Evolutionary conservation across 1,140 invertebrate genomes (phyloP), one percentile per base, ranked within the genome.

Genomic region (Diabrotica undecimpunctata): DNA sequence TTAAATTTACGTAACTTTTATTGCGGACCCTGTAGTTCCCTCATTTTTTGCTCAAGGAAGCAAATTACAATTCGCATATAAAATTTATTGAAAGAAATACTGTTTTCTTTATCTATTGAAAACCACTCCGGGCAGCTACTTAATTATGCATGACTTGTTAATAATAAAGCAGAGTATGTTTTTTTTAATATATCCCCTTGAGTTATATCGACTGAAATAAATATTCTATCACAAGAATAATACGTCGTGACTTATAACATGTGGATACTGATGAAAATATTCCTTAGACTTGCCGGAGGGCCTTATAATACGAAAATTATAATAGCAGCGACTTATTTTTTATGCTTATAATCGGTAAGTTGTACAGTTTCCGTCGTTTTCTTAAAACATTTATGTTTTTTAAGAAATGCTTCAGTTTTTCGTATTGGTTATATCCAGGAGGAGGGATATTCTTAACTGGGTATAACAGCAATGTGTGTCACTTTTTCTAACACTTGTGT

Each of bases 61-160:
- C n/a, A n/a, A 46, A 46, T 46, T 46, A 46, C 41, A 46, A 46
- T 46, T 46, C 41, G n/a, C 41, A 46, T 46, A 46, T 46, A n/a
- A 46, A 46, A 46, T 46, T 10, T 46, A 46, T 46, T 46, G 41
- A n/a, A 46, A 46, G 2, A 6, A 46, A 46, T 46, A 46, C n/a
- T 46, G 41, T 46, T 46, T 46, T 6, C 41, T 46, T 46, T 46
- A 46, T 46, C 41, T 46, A 46, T 46, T 46, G 41, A 46, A 46
- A 46, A 46, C 41, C n/a, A 46, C 41, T n/a, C 8, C n/a, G n/a
- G 41, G 41, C 41, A 5, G 3, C n/a, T n/a, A 46, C 41, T 46
- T 46, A 46, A 46, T 46, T 46, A 46, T 46, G 41, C 41, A 46
- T 46, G 41, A 46, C 41, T 46, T 46, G 41, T 46, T 46, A n/a